These are phyloP conservation scores for Diphyllodes magnificus DNA, from an alignment of 2,113 vertebrate species.

Conservation along the genomic window DNA sequence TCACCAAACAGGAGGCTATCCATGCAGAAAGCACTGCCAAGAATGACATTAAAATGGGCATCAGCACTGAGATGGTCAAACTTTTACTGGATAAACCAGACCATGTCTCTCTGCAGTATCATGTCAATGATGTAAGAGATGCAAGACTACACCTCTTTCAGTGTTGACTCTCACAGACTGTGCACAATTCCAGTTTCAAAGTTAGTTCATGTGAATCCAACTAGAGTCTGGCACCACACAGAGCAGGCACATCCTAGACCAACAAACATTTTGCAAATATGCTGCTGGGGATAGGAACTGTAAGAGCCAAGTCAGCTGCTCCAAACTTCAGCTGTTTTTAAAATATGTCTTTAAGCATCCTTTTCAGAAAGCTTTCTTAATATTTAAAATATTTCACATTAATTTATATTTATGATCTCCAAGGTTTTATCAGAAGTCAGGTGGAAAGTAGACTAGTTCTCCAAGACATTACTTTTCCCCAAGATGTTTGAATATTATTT, in stretches of 20 bases:
- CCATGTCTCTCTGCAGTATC: background rate
- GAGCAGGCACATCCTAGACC: background rate
- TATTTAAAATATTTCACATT: background rate
- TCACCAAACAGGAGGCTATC: background rate
- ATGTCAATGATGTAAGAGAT: background rate
- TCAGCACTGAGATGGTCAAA: background rate
- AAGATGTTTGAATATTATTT: background rate
- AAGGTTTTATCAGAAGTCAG: background rate
- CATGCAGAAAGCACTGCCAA: background rate
- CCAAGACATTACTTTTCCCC: background rate
- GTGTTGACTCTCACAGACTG: background rate
- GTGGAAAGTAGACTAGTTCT: background rate
- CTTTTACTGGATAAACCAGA: background rate
- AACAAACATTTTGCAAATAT: background rate
- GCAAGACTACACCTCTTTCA: background rate
- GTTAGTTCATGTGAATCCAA: background rate
- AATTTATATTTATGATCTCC: background rate
- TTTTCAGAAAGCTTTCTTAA: background rate
- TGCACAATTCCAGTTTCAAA: background rate
- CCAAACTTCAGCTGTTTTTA: background rate
- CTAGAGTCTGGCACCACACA: background rate
- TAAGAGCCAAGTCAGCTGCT: background rate
- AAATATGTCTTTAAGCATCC: background rate
- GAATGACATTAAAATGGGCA: background rate
- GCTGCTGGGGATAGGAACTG: background rate